These are phyloP conservation scores for Riptortus pedestris DNA, from an alignment of 1,140 invertebrate species.

Conservation along the genomic window DNA sequence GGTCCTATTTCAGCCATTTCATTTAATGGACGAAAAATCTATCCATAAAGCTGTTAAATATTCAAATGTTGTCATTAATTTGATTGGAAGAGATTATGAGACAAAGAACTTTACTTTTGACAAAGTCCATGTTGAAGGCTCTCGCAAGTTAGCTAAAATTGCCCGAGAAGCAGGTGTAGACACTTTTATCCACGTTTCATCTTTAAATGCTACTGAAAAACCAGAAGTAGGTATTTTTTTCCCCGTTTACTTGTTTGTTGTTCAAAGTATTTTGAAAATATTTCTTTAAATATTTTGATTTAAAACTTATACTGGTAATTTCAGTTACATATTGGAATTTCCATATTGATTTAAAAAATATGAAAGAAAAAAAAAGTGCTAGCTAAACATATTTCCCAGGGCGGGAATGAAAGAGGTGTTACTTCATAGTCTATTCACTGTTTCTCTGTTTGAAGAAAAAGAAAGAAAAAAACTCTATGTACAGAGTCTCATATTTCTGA, in stretches of 20 bases:
- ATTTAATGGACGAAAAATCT: constrained; percentile 78
- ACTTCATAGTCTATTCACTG: too few relatives aligned
- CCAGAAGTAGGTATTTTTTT: constrained; percentile 44
- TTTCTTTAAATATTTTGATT: too few relatives aligned
- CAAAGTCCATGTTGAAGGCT: constrained; percentile 68
- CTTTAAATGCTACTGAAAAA: constrained; percentile 55
- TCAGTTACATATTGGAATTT: too few relatives aligned
- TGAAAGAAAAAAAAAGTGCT: too few relatives aligned
- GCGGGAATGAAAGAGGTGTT: too few relatives aligned
- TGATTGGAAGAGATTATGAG: constrained; percentile 83
- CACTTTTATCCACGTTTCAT: constrained; percentile 74
- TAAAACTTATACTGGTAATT: too few relatives aligned
- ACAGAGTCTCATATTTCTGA: too few relatives aligned
- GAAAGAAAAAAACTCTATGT: too few relatives aligned
- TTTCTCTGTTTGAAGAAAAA: too few relatives aligned
- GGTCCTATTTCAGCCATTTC: constrained; percentile 77
- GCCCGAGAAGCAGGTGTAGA: constrained; percentile 66
- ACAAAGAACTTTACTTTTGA: constrained; percentile 78
- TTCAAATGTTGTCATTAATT: constrained; percentile 95
- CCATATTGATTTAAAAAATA: too few relatives aligned
- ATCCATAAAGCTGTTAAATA: constrained; percentile 80
- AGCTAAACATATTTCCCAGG: too few relatives aligned
- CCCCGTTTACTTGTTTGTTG: neutral
- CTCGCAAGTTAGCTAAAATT: constrained; percentile 61
- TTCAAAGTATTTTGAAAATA: too few relatives aligned